Evolutionary conservation across 2,888 invertebrate species (phyloP).

Genomic region (Eupithecia insigniata): DNA sequence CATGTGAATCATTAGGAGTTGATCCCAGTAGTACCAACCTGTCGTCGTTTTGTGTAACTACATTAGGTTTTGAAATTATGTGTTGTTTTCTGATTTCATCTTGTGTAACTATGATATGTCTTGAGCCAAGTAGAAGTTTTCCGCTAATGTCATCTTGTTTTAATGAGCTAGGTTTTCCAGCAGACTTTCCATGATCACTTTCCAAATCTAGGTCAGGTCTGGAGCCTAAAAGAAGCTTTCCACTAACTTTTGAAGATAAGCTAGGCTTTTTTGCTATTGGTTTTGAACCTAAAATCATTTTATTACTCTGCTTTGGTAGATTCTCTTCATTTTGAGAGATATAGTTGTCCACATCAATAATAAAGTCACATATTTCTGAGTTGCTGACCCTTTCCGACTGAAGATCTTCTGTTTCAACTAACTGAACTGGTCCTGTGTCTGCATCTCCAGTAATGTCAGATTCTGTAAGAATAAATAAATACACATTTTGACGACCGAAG

Average conservation of each 20-base stretch:
- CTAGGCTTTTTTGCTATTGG: conserved; percentile 46
- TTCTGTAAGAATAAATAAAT: conserved; percentile 24
- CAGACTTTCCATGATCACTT: not conserved
- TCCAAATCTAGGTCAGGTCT: conserved; percentile 45
- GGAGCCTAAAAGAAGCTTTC: conserved; percentile 54
- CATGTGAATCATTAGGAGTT: conserved; percentile 48
- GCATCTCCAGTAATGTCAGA: conserved; percentile 23
- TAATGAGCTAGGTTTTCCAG: not conserved
- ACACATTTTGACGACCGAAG: no score
- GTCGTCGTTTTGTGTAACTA: conserved; percentile 12
- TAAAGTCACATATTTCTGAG: conserved; percentile 1
- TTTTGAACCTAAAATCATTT: conserved; percentile 65
- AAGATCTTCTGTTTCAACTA: conserved; percentile 14
- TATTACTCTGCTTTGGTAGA: conserved; percentile 46
- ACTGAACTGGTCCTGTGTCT: not conserved
- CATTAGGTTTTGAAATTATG: conserved; percentile 58
- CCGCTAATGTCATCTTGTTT: not conserved
- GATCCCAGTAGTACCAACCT: conserved; percentile 49
- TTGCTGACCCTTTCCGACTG: conserved; percentile 9
- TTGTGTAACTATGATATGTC: conserved; percentile 42
- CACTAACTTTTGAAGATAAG: not conserved
- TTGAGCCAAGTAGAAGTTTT: conserved; percentile 56
- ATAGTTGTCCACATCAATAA: conserved; percentile 1
- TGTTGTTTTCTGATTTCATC: conserved; percentile 39
- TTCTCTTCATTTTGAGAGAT: conserved; percentile 6